These are phyloP conservation scores for Oconnorella tubifera DNA, from an alignment of 2,888 invertebrate genomes.

Conservation along the genomic window DNA sequence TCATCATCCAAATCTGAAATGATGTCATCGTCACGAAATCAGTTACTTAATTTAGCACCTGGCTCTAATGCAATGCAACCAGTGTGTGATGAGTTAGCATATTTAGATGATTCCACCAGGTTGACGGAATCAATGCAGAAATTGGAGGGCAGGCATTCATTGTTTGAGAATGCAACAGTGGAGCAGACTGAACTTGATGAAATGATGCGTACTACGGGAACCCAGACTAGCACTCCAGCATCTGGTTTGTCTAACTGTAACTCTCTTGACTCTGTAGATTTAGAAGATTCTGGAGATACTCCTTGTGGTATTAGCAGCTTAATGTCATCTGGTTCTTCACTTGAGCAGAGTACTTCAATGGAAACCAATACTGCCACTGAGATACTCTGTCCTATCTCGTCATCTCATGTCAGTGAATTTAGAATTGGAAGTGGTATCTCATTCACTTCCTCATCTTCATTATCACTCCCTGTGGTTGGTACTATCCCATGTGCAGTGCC, in stretches of 20 bases:
- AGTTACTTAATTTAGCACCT: slow-evolving; percentile 12
- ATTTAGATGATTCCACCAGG: no score
- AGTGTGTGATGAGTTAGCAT: no score
- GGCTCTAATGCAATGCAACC: no score
- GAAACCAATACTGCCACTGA: background rate
- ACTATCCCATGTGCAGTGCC: background rate
- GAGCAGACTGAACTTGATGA: slow-evolving; percentile 13
- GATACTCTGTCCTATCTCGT: background rate
- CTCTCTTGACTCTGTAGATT: slow-evolving; percentile 15
- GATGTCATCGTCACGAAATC: background rate
- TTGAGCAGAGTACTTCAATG: background rate
- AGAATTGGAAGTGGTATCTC: background rate
- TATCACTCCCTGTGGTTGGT: background rate
- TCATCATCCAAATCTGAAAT: background rate
- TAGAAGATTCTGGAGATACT: slow-evolving; percentile 5
- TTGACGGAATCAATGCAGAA: background rate
- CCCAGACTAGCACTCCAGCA: slow-evolving; percentile 23
- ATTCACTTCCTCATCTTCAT: background rate
- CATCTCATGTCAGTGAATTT: background rate
- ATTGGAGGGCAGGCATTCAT: no score
- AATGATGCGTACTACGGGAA: slow-evolving; percentile 19
- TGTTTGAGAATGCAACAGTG: no score
- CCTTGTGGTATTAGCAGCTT: background rate
- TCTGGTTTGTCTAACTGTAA: slow-evolving; percentile 18
- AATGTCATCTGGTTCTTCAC: background rate